Evolutionary conservation across 2,797 vertebrate species (phyloP), one percentile per base, ranked within the genome.

Genomic region (Clarias laeviceps): DNA sequence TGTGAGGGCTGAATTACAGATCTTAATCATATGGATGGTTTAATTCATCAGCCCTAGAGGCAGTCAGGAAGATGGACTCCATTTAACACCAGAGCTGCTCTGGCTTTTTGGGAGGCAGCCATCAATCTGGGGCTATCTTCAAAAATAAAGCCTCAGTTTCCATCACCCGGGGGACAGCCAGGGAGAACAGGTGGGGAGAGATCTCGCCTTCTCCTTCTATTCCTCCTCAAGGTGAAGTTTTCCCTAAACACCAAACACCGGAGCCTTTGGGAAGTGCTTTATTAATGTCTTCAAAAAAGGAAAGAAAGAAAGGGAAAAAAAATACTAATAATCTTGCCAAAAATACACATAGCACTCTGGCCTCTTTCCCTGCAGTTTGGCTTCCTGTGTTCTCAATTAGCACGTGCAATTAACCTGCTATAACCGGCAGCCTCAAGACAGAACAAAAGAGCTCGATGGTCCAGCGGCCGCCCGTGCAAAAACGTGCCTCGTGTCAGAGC

Each of bases 111-210:
- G 91, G 91, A 93, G 93, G 93, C 92, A 93, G 92, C 93, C 94
- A 96, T 96, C 94, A 94, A 94, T 96, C 95, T 94, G 81, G 73
- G 87, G 91, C 94, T 95, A 95, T 96, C 95, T 94, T 92, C 92
- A 88, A 91, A 90, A 94, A 93, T 92, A 89, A 68, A 87, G 91
- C 92, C 94, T 93, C 93, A 91, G 91, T 95, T 95, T 96, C 94
- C 93, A 95, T 96, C 95, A 96, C 93, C 83, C 85, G 69, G 82
- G 92, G 93, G 93, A 94, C 92, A 91, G 91, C 91, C 88, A 54
- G 50, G 88, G 82, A 91, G 91, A 92, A 89, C 90, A 88, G 90
- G 91, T 82, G 91, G 93, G 91, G 93, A 90, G 90, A 89, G 80
- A 88, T 91, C 91, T 85, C 73, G n/a, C 89, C 74, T 72, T 85